Base-by-base conservation (phyloP, 2,888 invertebrate genomes). In the Pristionchus fissidentatus region DNA sequence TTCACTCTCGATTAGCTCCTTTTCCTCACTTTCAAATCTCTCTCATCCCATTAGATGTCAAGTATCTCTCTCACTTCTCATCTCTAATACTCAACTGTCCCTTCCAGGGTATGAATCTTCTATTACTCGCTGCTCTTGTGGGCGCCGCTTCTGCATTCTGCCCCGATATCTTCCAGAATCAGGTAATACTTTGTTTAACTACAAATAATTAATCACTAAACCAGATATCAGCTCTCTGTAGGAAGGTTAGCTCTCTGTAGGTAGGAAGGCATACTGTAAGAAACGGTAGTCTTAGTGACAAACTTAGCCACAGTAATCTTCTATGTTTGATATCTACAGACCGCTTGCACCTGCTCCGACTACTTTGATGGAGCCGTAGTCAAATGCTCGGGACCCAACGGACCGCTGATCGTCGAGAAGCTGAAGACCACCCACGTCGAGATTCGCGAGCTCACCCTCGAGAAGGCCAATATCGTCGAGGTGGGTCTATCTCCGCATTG, bases 331-430 rank as follows among this genome's bases (percentile, higher is more conserved):
- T 78, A 15, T 3, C 43, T 62, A 4, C 83, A 92, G 86, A 89
- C 87, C 22, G 89, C 87, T 49, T 92, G 92, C 85, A 87, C 90
- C 0, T 92, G 92, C 73, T 87, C 86, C 52, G 88, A 89, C 82
- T 91, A 92, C 78, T 84, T 90, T 52, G 92, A 92, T 84, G 92
- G 92, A n/a, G 92, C 92, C 38, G 90, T 92, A 3, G 88, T 92
- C 77, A 87, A 87, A 66, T 92, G 92, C 84, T 87, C 87, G 38
- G 92, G 92, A 19, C 87, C 89, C 32, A 87, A 90, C 10, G 90
- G 91, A 19, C 90, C 92, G 0, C 57, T 87, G 73, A 85, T 92
- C 29, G 89, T 92, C 38, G 92, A 92, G 62, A 87, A 90, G 83
- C 86, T 92, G 29, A 92, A 92, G 87, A 84, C 86, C 49, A 83